These are phyloP conservation scores for Andricus quercusramuli DNA, from an alignment of 2,888 invertebrate genomes.

Conservation along the genomic window DNA sequence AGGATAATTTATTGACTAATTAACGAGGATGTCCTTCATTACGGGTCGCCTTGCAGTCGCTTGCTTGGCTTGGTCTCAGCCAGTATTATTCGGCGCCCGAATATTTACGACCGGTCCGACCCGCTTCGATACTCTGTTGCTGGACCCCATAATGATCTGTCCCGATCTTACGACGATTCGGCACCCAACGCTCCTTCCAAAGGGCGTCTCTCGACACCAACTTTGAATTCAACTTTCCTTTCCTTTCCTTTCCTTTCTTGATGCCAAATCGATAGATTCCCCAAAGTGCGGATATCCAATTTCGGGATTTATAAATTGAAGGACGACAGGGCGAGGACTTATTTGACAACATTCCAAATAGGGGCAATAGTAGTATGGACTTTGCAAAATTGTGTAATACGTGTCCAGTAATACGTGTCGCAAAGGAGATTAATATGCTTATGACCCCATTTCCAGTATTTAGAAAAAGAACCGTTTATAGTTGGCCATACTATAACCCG, in stretches of 20 bases:
- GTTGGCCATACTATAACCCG: too few relatives aligned
- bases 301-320: too few relatives aligned
- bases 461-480: too few relatives aligned
- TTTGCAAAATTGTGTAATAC: too few relatives aligned
- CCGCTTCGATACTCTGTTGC: constrained; percentile 61
- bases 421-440: too few relatives aligned
- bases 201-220: constrained; percentile 51
- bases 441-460: too few relatives aligned
- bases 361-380: too few relatives aligned
- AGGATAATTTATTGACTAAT: constrained; percentile 78
- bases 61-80: constrained; percentile 55
- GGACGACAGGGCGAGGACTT: too few relatives aligned
- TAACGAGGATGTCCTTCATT: constrained; percentile 79
- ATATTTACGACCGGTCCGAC: constrained; percentile 75
- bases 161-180: constrained; percentile 71
- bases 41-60: constrained; percentile 71
- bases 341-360: too few relatives aligned
- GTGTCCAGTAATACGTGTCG: too few relatives aligned
- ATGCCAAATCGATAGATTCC: not conserved
- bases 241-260: not conserved
- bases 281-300: not conserved
- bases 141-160: constrained; percentile 74
- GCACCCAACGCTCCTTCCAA: constrained; percentile 68
- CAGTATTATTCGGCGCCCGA: constrained; percentile 75
- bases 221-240: constrained; percentile 13